Conservation (phyloP, 2,797 vertebrate genomes). For the Parauchenoglanis punctatus region DNA sequence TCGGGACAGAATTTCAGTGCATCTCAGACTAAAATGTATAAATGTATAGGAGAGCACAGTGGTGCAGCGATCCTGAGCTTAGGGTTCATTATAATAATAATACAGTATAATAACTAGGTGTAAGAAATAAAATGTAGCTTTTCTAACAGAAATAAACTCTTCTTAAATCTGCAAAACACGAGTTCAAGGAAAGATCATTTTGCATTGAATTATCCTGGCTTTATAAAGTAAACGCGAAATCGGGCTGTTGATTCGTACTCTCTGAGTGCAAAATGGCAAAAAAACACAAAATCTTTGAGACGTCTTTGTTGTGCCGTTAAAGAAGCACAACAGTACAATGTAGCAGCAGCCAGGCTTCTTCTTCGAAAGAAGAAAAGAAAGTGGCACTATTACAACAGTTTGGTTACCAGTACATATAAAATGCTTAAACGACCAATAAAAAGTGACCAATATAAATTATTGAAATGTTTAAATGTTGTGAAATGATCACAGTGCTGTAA, state of each 20-base stretch:
- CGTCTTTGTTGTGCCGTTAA: too few relatives aligned
- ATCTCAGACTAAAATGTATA: too few relatives aligned
- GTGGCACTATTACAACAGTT: neutral
- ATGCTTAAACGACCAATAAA: too few relatives aligned
- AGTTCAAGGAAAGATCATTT: neutral
- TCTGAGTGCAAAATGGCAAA: neutral
- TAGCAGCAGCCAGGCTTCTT: neutral
- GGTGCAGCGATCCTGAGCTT: neutral
- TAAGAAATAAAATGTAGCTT: neutral
- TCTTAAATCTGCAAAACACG: neutral
- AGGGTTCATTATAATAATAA: neutral
- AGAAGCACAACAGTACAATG: too few relatives aligned
- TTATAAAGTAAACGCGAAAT: neutral
- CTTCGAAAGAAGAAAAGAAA: neutral
- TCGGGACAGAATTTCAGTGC: too few relatives aligned
- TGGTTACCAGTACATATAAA: neutral
- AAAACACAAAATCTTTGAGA: neutral
- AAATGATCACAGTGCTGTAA: neutral
- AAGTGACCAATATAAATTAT: neutral
- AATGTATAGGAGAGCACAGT: too few relatives aligned
- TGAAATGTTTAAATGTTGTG: neutral
- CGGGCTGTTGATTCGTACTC: neutral
- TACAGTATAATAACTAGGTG: neutral
- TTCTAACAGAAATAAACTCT: neutral
- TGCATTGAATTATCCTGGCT: neutral